Evolutionary conservation across 2,113 vertebrate species (phyloP).

Genomic region (Aptenodytes forsteri): DNA sequence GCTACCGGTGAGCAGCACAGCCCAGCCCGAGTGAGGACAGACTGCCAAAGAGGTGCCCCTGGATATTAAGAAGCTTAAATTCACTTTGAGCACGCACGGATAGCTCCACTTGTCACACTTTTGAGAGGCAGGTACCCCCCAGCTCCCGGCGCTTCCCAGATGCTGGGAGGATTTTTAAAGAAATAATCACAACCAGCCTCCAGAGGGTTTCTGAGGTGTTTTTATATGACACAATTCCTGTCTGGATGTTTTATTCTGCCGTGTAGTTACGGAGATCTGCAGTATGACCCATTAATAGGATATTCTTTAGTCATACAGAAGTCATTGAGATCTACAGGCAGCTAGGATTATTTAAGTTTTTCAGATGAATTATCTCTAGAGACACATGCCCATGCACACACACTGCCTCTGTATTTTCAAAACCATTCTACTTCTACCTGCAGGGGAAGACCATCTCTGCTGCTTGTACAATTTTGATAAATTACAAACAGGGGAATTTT

Average conservation of each 20-base stretch:
- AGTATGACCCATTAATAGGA: neutral
- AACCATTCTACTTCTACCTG: neutral
- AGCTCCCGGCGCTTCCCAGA: rapidly evolving
- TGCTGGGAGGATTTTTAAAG: neutral
- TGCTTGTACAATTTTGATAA: neutral
- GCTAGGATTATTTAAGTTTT: neutral
- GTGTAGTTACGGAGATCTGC: neutral
- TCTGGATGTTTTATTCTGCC: neutral
- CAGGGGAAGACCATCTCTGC: neutral
- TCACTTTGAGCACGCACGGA: neutral
- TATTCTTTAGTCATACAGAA: neutral
- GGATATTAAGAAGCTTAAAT: neutral
- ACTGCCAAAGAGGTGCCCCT: neutral
- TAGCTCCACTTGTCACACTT: neutral
- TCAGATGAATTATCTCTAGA: neutral
- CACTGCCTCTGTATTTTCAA: slow-evolving; percentile 10
- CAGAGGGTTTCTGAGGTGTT: neutral
- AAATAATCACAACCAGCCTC: neutral
- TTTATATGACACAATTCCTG: neutral
- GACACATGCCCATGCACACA: neutral
- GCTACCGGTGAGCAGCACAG: neutral
- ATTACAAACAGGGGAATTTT: neutral
- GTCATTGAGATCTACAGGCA: neutral
- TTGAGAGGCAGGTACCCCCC: neutral
- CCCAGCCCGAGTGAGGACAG: neutral